Evolutionary conservation across 2,797 vertebrate genomes (phyloP), one percentile per base, ranked within the genome.

Genomic region (Scleropages formosus): DNA sequence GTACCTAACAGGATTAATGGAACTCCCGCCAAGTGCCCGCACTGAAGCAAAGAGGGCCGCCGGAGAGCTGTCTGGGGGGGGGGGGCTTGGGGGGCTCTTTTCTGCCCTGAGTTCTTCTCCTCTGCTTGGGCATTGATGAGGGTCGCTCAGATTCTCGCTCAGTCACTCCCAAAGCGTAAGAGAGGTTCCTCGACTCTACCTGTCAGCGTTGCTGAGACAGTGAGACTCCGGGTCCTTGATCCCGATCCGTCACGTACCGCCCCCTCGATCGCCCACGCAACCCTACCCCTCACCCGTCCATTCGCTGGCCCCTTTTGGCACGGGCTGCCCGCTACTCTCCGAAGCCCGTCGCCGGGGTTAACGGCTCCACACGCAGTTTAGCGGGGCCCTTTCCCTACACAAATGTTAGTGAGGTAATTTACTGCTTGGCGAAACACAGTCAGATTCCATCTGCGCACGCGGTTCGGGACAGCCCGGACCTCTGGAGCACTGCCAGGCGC

Each of bases 401-500:
- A 77, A 81, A 83, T 79, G 80, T 73, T 79, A 72, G 77, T 49
- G 46, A 77, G 79, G 76, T 83, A 82, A 82, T 83, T 82, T 83
- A 82, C 80, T 80, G 82, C 80, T 81, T 80, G 78, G 80, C 49
- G 71, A 80, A 78, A 81, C 79, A 79, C 77, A 75, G 78, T 78
- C 72, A 76, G 65, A 75, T 82, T 82, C 79, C 80, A 83, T 82
- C 77, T 80, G 79, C 75, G 82, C 78, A 72, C 65, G 63, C 65
- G 44, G 75, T 73, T 75, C 74, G 12, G 49, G 69, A 76, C 76
- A 75, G 75, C 71, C 67, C 75, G 49, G 59, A 22, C 72, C 51
- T 67, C 70, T 77, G 75, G 79, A 71, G 72, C 24, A 4, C 67
- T 56, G 71, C 77, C 79, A 66, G 27, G 46, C 59, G 7, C 46